Percentiles rank a stretch among this genome's conserved stretches.
These are phyloP conservation scores for Chaetodon trifasciatus DNA, from an alignment of 2,797 vertebrate genomes.

Conservation along the genomic window DNA sequence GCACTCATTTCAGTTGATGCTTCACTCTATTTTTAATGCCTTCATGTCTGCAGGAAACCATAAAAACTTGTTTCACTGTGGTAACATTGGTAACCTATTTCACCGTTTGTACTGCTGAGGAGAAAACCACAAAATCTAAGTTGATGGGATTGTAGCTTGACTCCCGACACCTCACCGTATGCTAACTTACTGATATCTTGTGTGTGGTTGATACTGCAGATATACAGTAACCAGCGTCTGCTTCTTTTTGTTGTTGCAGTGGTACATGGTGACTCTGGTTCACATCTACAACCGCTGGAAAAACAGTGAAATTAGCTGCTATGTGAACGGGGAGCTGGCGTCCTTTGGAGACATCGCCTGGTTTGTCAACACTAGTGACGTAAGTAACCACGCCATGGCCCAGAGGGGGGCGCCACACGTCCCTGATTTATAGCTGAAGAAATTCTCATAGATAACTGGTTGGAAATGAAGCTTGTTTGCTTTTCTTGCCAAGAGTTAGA, in stretches of 20 bases:
- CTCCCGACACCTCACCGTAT: conserved; percentile 28
- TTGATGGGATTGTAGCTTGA: conserved; percentile 56
- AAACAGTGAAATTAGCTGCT: conserved; percentile 98
- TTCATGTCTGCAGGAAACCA: conserved; percentile 51
- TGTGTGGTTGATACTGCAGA: conserved; percentile 7
- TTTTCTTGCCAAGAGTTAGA: background rate
- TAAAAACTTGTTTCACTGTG: conserved; percentile 59
- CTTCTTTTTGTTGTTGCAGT: conserved; percentile 83
- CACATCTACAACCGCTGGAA: conserved; percentile 99
- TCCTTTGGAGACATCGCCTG: conserved; percentile 98
- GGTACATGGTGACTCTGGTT: conserved; percentile 99
- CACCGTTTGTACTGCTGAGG: conserved; percentile 34
- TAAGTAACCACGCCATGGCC: conserved; percentile 82
- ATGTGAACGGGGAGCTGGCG: conserved; percentile 95
- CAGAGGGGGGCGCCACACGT: background rate
- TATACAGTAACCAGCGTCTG: background rate
- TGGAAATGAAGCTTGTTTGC: background rate
- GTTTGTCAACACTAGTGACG: conserved; percentile 98
- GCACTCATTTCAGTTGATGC: conserved; percentile 51
- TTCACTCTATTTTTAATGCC: conserved; percentile 60
- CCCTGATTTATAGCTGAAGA: background rate
- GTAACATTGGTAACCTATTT: conserved; percentile 47
- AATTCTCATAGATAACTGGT: background rate
- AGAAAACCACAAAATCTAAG: conserved; percentile 44
- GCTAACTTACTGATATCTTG: conserved; percentile 20